Evolutionary conservation across 2,888 invertebrate species (phyloP).

Genomic region (Pogonocherus hispidulus): DNA sequence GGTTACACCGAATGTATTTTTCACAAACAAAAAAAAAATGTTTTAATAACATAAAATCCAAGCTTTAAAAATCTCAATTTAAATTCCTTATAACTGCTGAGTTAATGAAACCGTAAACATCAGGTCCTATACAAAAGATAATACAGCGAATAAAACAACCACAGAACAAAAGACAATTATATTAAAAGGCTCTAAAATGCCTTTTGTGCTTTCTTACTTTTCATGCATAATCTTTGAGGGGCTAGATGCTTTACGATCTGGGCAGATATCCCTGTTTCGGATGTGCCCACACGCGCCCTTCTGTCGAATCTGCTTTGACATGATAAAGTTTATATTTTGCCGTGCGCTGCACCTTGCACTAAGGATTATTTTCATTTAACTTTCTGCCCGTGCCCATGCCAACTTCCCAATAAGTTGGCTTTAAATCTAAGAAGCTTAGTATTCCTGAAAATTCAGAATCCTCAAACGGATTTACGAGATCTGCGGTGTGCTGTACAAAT

Average conservation of each 20-base stretch:
- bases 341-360: conserved; percentile 7
- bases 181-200: conserved; percentile 22
- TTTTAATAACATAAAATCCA: too few relatives aligned
- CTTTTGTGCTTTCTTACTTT: conserved; percentile 26
- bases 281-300: neutral
- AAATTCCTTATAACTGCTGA: neutral
- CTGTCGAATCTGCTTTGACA: neutral
- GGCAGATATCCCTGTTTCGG: conserved; percentile 1
- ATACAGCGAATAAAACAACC: neutral
- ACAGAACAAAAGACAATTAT: neutral
- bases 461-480: conserved; percentile 3
- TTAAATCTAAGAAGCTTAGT: conserved; percentile 23
- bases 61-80: neutral
- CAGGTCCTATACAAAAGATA: neutral
- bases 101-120: neutral
- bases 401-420: conserved; percentile 3
- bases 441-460: conserved; percentile 13
- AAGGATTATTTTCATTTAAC: conserved; percentile 15
- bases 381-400: neutral
- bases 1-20: too few relatives aligned
- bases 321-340: neutral
- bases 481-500: conserved; percentile 10
- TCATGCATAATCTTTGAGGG: conserved; percentile 45
- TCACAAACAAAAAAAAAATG: too few relatives aligned
- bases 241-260: conserved; percentile 47